These are phyloP conservation scores for Sebastes schlegelii DNA, from an alignment of 2,113 vertebrate species.

Conservation along the genomic window DNA sequence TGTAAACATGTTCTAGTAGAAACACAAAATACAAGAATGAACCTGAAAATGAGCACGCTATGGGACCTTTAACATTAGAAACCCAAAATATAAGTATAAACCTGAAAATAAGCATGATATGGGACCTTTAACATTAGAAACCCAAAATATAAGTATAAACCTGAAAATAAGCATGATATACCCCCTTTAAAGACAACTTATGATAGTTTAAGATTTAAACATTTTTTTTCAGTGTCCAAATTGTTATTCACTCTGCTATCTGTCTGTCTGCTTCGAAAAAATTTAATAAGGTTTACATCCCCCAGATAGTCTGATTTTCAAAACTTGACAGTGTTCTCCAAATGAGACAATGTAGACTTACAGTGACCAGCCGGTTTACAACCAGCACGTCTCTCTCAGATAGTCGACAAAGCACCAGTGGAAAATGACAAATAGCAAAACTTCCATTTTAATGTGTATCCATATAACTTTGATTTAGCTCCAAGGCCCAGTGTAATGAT, in stretches of 20 bases:
- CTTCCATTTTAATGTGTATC: no score
- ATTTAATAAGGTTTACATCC: neutral
- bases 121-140: no score
- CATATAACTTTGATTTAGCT: no score
- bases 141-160: no score
- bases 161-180: no score
- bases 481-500: neutral
- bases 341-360: neutral
- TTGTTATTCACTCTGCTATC: neutral
- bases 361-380: neutral
- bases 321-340: neutral
- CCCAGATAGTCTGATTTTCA: neutral
- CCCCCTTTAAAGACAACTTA: neutral
- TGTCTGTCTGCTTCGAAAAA: no score
- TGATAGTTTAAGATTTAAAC: neutral
- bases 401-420: neutral
- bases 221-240: neutral
- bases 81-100: no score
- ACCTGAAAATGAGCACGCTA: no score
- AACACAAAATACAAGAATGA: no score
- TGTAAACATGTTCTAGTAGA: no score
- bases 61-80: no score
- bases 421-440: neutral
- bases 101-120: no score
- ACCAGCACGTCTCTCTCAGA: neutral